A percentile compares a stretch with the other conserved stretches of the same genome.
Conservation (phyloP, 2,888 invertebrate genomes). For the Monopis laevigella region DNA sequence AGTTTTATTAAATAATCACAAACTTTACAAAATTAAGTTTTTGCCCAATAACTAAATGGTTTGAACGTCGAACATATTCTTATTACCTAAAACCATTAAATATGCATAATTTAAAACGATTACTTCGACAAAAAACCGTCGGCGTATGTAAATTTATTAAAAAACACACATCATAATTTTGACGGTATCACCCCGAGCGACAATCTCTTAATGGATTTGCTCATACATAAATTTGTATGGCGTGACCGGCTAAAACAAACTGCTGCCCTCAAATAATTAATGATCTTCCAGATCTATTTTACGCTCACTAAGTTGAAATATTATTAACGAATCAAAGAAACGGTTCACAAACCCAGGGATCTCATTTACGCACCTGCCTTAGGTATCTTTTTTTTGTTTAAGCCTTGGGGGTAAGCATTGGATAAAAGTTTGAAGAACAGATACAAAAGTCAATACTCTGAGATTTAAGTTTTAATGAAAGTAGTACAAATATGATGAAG, state of each 20-base stretch:
- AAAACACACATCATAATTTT: slow-evolving; percentile 12
- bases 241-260: slow-evolving; percentile 60
- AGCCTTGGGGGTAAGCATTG: too few species aligned
- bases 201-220: slow-evolving; percentile 54
- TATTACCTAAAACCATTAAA: background rate
- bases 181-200: slow-evolving; percentile 34
- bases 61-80: background rate
- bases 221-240: slow-evolving; percentile 56
- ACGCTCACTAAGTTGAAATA: slow-evolving; percentile 46
- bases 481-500: too few species aligned
- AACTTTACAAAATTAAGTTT: too few species aligned
- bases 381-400: slow-evolving; percentile 18
- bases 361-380: slow-evolving; percentile 39
- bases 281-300: slow-evolving; percentile 56
- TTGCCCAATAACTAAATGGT: background rate
- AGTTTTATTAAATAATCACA: background rate
- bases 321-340: slow-evolving; percentile 48
- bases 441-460: too few species aligned
- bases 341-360: slow-evolving; percentile 23
- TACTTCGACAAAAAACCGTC: slow-evolving; percentile 6
- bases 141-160: slow-evolving; percentile 11
- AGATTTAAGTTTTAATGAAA: too few species aligned
- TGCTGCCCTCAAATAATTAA: slow-evolving; percentile 52
- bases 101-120: slow-evolving; percentile 7
- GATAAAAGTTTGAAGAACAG: too few species aligned